Evolutionary conservation across 1,140 invertebrate genomes (phyloP).

Genomic region (Drosophila nigrodunni): DNA sequence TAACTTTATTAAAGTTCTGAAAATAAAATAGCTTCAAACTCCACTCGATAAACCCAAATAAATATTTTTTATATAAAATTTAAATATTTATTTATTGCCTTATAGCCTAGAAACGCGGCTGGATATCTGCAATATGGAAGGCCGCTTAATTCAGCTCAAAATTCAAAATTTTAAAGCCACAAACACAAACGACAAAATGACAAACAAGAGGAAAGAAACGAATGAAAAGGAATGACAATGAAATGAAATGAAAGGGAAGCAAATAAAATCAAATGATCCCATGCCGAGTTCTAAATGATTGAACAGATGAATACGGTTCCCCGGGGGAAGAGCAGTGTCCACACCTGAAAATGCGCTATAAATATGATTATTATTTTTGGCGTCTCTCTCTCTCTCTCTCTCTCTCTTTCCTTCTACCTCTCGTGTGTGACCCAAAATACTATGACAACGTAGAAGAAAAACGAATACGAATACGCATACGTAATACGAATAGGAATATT

Average conservation of each 20-base stretch:
- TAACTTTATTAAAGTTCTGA: no score
- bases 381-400: not conserved
- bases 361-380: slow-evolving; percentile 43
- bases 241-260: not conserved
- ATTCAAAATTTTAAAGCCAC: not conserved
- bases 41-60: no score
- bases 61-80: no score
- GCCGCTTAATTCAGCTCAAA: slow-evolving; percentile 11
- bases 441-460: no score
- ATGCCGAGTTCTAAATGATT: slow-evolving; percentile 32
- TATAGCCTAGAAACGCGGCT: slow-evolving; percentile 44
- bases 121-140: slow-evolving; percentile 4
- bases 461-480: no score
- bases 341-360: slow-evolving; percentile 69
- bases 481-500: slow-evolving; percentile 47
- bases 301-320: not conserved
- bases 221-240: slow-evolving; percentile 33
- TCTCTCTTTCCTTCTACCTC: not conserved
- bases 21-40: no score
- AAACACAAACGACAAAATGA: not conserved
- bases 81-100: slow-evolving; percentile 43
- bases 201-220: slow-evolving; percentile 13
- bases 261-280: slow-evolving; percentile 42
- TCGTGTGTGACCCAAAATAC: slow-evolving; percentile 53
- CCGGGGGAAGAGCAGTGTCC: slow-evolving; percentile 50